Evolutionary conservation across 2,113 vertebrate species (phyloP).

Genomic region (Marmota monax): DNA sequence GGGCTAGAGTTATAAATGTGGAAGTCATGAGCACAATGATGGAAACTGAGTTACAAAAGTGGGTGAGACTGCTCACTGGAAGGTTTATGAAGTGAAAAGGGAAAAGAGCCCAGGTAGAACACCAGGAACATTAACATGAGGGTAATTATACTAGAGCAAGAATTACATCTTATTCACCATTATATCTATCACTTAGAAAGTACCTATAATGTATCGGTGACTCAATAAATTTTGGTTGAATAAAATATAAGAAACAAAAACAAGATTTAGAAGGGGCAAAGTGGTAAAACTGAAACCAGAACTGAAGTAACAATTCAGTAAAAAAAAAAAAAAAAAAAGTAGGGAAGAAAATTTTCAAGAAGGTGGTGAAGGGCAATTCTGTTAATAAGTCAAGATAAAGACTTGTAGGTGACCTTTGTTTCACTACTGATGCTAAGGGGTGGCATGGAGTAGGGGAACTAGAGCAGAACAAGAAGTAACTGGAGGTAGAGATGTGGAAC

Average conservation of each 20-base stretch:
- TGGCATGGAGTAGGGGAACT: not conserved
- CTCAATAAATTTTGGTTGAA: not conserved
- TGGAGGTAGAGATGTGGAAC: not conserved
- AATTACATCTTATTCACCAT: not conserved
- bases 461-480: not conserved
- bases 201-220: not conserved
- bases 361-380: not conserved
- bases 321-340: not conserved
- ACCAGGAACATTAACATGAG: not conserved
- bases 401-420: not conserved
- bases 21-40: not conserved
- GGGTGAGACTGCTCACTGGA: not conserved
- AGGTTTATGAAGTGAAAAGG: not conserved
- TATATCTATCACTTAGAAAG: not conserved
- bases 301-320: not conserved
- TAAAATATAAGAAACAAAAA: conserved; percentile 40
- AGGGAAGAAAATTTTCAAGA: not conserved
- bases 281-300: not conserved
- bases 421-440: not conserved
- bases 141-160: not conserved
- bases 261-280: not conserved
- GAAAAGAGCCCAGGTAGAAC: not conserved
- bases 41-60: not conserved
- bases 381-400: not conserved
- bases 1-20: not conserved